A percentile compares a stretch with the other conserved stretches of the same genome.
phyloP scores from a whole-genome alignment of 2,113 vertebrate genomes.

The Gymnogyps californianus region DNA sequence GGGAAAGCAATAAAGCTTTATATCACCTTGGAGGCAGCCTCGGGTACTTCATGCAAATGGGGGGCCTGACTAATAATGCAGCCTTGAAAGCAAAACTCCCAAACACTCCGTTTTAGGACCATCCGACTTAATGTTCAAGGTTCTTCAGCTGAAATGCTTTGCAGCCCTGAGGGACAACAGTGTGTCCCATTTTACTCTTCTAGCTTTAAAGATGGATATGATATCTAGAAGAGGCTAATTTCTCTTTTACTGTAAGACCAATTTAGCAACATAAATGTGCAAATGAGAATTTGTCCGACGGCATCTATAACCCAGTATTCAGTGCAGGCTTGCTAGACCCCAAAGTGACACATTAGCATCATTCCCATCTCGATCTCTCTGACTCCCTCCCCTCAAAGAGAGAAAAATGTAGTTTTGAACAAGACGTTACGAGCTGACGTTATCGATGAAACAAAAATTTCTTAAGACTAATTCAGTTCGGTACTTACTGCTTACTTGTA shows the following conservation, averaged over 20 bases:
- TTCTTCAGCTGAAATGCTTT: background rate
- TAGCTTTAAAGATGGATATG: background rate
- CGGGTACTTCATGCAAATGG: background rate
- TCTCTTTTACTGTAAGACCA: background rate
- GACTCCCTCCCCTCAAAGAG: background rate
- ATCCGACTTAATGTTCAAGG: background rate
- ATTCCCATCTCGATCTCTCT: background rate
- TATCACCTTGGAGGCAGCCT: background rate
- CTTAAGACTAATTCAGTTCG: background rate
- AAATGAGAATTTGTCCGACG: background rate
- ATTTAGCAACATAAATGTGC: background rate
- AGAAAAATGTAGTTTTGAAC: background rate
- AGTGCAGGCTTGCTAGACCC: background rate
- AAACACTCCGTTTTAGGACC: background rate
- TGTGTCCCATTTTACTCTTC: background rate
- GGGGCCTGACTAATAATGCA: background rate
- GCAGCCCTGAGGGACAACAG: background rate
- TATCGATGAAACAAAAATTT: background rate
- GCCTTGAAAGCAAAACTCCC: background rate
- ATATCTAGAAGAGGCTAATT: background rate
- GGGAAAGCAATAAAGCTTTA: background rate
- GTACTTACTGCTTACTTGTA: background rate
- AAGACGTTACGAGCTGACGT: rapidly evolving
- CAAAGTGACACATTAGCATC: background rate
- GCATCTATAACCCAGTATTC: background rate